Percentiles rank a stretch among this genome's conserved stretches.
Evolutionary conservation across 92 coral and sea anemone species (phyloP).

Genomic region (Phymanthus crucifer): DNA sequence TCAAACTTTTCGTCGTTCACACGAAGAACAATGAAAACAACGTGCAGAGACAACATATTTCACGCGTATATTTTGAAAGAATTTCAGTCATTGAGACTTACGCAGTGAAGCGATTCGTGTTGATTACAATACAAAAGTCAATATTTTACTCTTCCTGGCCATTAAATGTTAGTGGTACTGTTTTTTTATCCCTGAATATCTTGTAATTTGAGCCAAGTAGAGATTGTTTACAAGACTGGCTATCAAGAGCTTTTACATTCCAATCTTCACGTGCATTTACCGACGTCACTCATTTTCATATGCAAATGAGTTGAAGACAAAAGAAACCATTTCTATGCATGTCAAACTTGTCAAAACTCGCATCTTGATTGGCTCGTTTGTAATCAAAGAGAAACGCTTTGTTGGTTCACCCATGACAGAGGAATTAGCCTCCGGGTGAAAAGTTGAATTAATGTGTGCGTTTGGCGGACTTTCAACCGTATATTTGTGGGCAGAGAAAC

Average conservation of each 20-base stretch:
- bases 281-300: not conserved
- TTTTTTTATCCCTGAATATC: not conserved
- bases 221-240: not conserved
- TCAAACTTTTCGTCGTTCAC: too few relatives aligned
- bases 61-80: too few relatives aligned
- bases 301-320: not conserved
- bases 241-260: not conserved
- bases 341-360: not conserved
- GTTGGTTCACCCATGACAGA: not conserved
- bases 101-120: too few relatives aligned
- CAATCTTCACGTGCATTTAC: not conserved
- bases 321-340: not conserved
- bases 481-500: not conserved
- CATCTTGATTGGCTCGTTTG: not conserved
- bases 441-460: not conserved
- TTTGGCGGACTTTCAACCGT: not conserved
- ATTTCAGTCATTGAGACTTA: too few relatives aligned
- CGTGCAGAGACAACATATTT: too few relatives aligned
- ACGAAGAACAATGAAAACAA: too few relatives aligned
- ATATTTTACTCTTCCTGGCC: not conserved
- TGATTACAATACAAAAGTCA: too few relatives aligned
- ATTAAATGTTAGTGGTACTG: not conserved
- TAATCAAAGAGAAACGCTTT: conserved; percentile 2
- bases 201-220: not conserved
- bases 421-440: not conserved